A percentile compares a stretch with the other conserved stretches of the same genome.
Evolutionary conservation across 2,888 invertebrate genomes (phyloP).

Genomic region (Litoditis marina): DNA sequence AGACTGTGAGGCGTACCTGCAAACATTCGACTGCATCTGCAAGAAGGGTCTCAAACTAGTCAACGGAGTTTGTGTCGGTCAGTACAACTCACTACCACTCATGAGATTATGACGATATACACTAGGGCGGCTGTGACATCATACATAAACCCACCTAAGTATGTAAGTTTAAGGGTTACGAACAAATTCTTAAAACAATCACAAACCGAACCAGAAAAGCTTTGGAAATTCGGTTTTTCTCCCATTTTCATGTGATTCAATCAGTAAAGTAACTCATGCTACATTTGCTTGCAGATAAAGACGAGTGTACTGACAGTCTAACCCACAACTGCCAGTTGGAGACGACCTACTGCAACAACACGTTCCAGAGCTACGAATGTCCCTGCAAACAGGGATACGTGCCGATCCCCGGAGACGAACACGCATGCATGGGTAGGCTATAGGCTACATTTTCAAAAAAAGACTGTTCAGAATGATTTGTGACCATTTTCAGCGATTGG

Average conservation of each 20-base stretch:
- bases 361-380: conserved; percentile 1
- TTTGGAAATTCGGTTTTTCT: too few species aligned
- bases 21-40: not conserved
- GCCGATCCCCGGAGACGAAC: not conserved
- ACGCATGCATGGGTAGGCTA: conserved; percentile 7
- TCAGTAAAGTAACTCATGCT: too few species aligned
- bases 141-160: too few species aligned
- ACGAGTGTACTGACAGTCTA: conserved; percentile 13
- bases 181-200: too few species aligned
- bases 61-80: not conserved
- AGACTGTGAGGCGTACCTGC: not conserved
- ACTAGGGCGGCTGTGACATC: too few species aligned
- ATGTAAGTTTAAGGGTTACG: too few species aligned
- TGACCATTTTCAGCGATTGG: too few species aligned
- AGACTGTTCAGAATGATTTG: too few species aligned
- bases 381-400: conserved; percentile 5
- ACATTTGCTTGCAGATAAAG: conserved; percentile 4
- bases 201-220: too few species aligned
- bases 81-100: too few species aligned
- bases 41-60: not conserved
- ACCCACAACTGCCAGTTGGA: conserved; percentile 1
- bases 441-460: not conserved
- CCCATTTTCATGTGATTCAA: too few species aligned
- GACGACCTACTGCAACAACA: conserved; percentile 7
- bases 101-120: too few species aligned